Conservation (phyloP, 2,797 vertebrate species). For the Bucorvus abyssinicus region DNA sequence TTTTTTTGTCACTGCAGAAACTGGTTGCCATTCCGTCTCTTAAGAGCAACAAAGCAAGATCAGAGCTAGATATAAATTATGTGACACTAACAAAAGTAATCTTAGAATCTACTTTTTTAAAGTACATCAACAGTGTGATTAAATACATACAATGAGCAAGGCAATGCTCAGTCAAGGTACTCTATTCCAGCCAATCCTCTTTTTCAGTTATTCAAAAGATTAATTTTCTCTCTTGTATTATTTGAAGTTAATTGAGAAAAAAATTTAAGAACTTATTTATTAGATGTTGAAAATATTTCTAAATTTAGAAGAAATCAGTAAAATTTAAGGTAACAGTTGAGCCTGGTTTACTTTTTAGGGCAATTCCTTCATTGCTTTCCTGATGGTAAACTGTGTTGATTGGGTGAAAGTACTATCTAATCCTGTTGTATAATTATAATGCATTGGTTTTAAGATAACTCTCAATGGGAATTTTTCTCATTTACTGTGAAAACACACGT, state of each 20-base stretch:
- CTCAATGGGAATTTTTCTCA: not conserved
- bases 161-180: not conserved
- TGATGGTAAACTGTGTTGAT: not conserved
- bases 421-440: not conserved
- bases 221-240: not conserved
- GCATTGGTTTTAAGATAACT: not conserved
- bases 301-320: not conserved
- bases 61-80: not conserved
- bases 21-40: not conserved
- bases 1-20: not conserved
- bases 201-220: not conserved
- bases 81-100: not conserved
- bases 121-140: not conserved
- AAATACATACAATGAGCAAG: not conserved
- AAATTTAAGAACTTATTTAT: not conserved
- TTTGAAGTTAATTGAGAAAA: not conserved
- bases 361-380: not conserved
- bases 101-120: not conserved
- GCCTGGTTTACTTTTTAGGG: not conserved
- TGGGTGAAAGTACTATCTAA: not conserved
- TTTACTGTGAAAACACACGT: not conserved
- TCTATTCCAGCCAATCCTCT: not conserved
- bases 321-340: not conserved
- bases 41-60: not conserved
- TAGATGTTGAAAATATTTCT: not conserved